Percentiles rank a stretch among this genome's conserved stretches.
Evolutionary conservation across 2,797 vertebrate genomes (phyloP).

Genomic region (Gallinago solitaria): DNA sequence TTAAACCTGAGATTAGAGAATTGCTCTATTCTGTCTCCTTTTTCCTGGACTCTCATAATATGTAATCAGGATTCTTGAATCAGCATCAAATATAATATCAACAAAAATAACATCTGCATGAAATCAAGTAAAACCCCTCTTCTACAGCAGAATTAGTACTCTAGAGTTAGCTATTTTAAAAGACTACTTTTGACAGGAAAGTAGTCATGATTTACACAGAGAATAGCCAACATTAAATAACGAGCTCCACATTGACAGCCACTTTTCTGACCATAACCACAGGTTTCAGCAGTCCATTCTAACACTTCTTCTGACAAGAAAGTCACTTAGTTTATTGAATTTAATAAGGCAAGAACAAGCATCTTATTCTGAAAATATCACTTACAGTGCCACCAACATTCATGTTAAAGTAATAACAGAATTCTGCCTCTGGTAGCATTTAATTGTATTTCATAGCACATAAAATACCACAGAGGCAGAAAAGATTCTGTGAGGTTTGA

Average conservation of each 20-base stretch:
- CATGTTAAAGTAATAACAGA: not conserved
- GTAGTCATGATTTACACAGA: not conserved
- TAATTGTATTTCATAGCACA: not conserved
- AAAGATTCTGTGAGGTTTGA: not conserved
- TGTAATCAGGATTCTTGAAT: not conserved
- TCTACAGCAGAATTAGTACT: not conserved
- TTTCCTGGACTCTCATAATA: not conserved
- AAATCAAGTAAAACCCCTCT: not conserved
- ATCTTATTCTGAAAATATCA: slow-evolving; percentile 1
- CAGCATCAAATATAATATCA: not conserved
- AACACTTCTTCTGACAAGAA: not conserved
- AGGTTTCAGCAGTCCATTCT: not conserved
- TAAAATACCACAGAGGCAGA: not conserved
- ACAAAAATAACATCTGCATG: not conserved
- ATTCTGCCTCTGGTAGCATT: not conserved
- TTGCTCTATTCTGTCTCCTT: not conserved
- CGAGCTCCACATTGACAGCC: not conserved
- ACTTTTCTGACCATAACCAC: not conserved
- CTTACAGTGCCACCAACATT: not conserved
- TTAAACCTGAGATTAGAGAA: not conserved
- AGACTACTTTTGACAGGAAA: not conserved
- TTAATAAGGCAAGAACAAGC: not conserved
- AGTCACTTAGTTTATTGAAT: not conserved
- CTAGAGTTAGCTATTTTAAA: not conserved
- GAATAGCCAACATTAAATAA: not conserved